phyloP scores from a whole-genome alignment of 92 coral and sea anemone species.

The Actinostola sp. region DNA sequence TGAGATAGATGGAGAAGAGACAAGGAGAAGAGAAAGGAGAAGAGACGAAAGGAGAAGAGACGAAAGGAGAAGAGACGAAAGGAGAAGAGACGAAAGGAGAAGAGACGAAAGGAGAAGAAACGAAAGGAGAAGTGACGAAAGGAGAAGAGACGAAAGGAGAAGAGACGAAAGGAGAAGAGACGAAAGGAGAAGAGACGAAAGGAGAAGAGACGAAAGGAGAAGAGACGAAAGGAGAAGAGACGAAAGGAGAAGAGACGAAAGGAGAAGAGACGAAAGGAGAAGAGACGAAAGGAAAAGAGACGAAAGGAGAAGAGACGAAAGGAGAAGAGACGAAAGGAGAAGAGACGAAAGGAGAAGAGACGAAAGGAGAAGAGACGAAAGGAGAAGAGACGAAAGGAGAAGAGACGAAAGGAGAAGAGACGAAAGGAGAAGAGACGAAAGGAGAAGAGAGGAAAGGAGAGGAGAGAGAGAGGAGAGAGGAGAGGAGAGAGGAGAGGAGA shows the following conservation, averaged over 20 bases:
- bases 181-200: neutral
- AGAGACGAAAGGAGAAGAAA: neutral
- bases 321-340: too few relatives aligned
- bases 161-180: neutral
- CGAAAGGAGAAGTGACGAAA: neutral
- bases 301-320: neutral
- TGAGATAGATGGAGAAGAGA: too few relatives aligned
- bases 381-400: too few relatives aligned
- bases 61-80: too few relatives aligned
- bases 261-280: too few relatives aligned
- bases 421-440: neutral
- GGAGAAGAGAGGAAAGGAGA: neutral
- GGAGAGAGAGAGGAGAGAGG: too few relatives aligned
- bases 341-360: neutral
- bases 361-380: neutral
- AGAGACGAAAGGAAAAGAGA: neutral
- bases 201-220: too few relatives aligned
- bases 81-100: too few relatives aligned
- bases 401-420: too few relatives aligned
- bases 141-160: too few relatives aligned
- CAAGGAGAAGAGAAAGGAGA: too few relatives aligned
- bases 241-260: neutral
- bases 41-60: neutral
- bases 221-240: neutral
- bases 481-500: too few relatives aligned